Percentiles rank a stretch among this genome's conserved stretches.
phyloP scores from a whole-genome alignment of 2,888 invertebrate genomes.

The Cerastis rubricosa region DNA sequence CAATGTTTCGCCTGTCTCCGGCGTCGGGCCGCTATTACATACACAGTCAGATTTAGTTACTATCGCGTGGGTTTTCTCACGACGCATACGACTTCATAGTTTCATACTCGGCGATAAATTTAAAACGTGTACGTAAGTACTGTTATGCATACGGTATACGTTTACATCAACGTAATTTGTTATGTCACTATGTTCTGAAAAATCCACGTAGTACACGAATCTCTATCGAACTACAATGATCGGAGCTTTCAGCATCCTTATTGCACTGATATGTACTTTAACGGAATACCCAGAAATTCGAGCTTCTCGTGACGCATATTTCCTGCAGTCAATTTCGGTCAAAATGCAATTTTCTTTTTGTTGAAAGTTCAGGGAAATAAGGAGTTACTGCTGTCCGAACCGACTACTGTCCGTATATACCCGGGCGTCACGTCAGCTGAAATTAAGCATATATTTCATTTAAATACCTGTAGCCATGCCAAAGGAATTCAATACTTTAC shows the following conservation, averaged over 20 bases:
- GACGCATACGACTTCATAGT: slow-evolving; percentile 46
- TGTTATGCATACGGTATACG: slow-evolving; percentile 6
- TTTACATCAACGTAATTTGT: slow-evolving; percentile 15
- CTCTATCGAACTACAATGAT: background rate
- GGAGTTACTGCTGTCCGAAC: background rate
- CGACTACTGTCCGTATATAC: background rate
- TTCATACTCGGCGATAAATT: slow-evolving; percentile 34
- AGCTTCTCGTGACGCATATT: slow-evolving; percentile 2
- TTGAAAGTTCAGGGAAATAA: background rate
- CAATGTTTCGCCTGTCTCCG: slow-evolving; percentile 24
- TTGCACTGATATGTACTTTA: background rate
- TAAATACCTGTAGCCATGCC: slow-evolving; percentile 2
- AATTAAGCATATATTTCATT: slow-evolving; percentile 1
- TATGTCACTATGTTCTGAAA: slow-evolving; percentile 13
- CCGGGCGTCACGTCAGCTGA: background rate
- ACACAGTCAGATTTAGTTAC: slow-evolving; percentile 41
- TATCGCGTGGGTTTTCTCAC: slow-evolving; percentile 48
- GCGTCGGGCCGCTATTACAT: slow-evolving; percentile 15
- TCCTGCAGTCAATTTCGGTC: background rate
- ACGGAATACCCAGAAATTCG: background rate
- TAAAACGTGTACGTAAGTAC: slow-evolving; percentile 13
- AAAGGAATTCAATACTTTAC: background rate
- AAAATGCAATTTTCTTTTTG: background rate
- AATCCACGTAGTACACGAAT: background rate
- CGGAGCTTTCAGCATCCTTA: background rate